Conservation (phyloP, 1,140 invertebrate species). For the Pogonomyrmex barbatus region DNA sequence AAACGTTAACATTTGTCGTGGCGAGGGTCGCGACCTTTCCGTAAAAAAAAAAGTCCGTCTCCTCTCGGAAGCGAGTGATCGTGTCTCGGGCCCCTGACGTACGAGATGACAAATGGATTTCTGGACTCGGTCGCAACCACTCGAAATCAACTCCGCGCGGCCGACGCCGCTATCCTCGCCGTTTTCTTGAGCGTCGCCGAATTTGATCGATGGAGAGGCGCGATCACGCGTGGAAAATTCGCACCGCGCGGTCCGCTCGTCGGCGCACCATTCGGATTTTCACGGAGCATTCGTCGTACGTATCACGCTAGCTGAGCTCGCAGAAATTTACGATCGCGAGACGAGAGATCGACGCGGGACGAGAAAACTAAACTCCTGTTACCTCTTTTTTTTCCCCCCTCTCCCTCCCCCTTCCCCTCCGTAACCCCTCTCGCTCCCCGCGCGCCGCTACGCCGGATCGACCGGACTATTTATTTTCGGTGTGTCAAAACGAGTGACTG, state of each 20-base stretch:
- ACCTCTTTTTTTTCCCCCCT: constrained; percentile 64
- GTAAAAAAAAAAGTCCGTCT: constrained; percentile 72
- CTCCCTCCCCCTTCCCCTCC: background rate
- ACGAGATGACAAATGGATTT: constrained; percentile 84
- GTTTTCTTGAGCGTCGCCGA: constrained; percentile 48
- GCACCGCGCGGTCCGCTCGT: constrained; percentile 75
- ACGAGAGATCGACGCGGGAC: constrained; percentile 42
- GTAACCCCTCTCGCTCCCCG: background rate
- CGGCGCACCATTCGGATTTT: constrained; percentile 63
- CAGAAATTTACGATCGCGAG: constrained; percentile 5
- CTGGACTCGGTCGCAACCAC: constrained; percentile 76
- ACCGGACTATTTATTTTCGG: constrained; percentile 77
- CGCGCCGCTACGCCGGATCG: constrained; percentile 52
- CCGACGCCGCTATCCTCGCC: background rate
- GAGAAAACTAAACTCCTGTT: constrained; percentile 51
- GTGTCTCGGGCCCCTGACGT: constrained; percentile 66
- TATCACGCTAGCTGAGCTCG: background rate
- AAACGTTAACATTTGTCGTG: constrained; percentile 66
- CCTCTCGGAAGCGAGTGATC: constrained; percentile 72
- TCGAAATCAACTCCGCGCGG: constrained; percentile 69
- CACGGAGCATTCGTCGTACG: constrained; percentile 44
- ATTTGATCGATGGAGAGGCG: constrained; percentile 83
- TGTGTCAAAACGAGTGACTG: constrained; percentile 80
- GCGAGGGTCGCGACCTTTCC: constrained; percentile 36
- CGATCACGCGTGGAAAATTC: constrained; percentile 84